Conservation (phyloP, 92 coral and sea anemone species). For the Virgularia gustaviana region DNA sequence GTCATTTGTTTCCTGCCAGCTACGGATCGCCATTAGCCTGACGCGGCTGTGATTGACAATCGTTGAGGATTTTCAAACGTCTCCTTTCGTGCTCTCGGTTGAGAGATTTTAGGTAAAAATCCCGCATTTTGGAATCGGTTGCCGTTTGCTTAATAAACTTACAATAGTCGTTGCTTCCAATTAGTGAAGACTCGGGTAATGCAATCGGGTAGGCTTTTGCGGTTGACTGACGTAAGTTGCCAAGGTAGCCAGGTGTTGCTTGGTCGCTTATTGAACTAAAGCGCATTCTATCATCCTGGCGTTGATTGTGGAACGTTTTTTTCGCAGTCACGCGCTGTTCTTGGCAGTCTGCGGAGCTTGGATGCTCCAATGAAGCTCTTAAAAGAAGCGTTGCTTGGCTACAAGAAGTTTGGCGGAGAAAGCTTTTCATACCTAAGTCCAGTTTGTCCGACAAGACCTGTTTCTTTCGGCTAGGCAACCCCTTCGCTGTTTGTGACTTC, state of each 20-base stretch:
- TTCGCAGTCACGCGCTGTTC: too few species aligned
- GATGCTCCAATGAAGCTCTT: background rate
- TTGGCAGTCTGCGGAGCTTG: too few species aligned
- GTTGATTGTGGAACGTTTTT: background rate
- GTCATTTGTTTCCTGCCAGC: too few species aligned
- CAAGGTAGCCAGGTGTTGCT: background rate
- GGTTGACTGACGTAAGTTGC: background rate
- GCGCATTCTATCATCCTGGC: background rate
- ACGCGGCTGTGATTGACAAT: background rate
- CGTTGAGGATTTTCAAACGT: slow-evolving; percentile 2
- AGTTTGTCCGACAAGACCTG: slow-evolving; percentile 3
- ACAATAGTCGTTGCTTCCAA: slow-evolving; percentile 14
- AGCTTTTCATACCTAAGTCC: slow-evolving; percentile 26
- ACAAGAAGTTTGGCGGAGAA: slow-evolving; percentile 11
- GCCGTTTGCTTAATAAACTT: background rate
- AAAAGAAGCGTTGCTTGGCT: background rate
- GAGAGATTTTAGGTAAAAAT: slow-evolving; percentile 4
- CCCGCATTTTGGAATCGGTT: background rate
- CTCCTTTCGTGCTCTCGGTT: slow-evolving; percentile 5
- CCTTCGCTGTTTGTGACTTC: slow-evolving; percentile 16
- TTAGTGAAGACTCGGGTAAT: background rate
- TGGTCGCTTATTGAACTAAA: background rate
- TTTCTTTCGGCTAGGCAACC: slow-evolving; percentile 3
- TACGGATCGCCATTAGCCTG: too few species aligned
- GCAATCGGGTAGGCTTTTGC: slow-evolving; percentile 7